phyloP scores from a whole-genome alignment of 2,888 invertebrate species.

The Callyntrura sp. region DNA sequence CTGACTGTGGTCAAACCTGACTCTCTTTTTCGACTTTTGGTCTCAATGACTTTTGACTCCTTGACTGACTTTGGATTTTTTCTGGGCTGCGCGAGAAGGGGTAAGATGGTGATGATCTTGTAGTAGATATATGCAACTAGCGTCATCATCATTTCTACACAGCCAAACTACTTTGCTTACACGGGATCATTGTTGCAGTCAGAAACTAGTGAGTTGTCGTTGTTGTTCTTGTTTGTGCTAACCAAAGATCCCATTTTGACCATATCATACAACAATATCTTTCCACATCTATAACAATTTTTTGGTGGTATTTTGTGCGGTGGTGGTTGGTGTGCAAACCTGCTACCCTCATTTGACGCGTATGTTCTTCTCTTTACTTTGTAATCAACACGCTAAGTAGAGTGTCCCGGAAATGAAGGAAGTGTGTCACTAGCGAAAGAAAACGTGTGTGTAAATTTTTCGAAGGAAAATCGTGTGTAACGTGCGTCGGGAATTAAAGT shows the following conservation, averaged over 20 bases:
- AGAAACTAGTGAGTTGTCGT: constrained; percentile 36
- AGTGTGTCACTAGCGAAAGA: constrained; percentile 66
- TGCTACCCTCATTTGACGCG: constrained; percentile 63
- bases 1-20: constrained; percentile 77
- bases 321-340: constrained; percentile 63
- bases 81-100: constrained; percentile 57
- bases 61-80: constrained; percentile 75
- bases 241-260: constrained; percentile 37
- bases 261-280: constrained; percentile 24
- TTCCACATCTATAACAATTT: constrained; percentile 16
- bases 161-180: constrained; percentile 37
- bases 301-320: constrained; percentile 45
- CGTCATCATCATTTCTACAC: constrained; percentile 32
- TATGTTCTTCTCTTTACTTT: constrained; percentile 20
- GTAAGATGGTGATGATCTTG: constrained; percentile 46
- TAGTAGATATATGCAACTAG: constrained; percentile 45
- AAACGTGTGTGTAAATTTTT: constrained; percentile 47
- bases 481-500: background rate
- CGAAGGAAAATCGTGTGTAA: constrained; percentile 44
- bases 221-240: background rate
- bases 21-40: constrained; percentile 59
- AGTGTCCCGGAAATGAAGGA: constrained; percentile 76
- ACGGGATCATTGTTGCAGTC: constrained; percentile 46
- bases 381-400: constrained; percentile 20
- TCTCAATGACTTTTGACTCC: constrained; percentile 79